A percentile compares a stretch with the other conserved stretches of the same genome.
These are phyloP conservation scores for Machimus atricapillus DNA, from an alignment of 2,888 invertebrate species.

Conservation along the genomic window DNA sequence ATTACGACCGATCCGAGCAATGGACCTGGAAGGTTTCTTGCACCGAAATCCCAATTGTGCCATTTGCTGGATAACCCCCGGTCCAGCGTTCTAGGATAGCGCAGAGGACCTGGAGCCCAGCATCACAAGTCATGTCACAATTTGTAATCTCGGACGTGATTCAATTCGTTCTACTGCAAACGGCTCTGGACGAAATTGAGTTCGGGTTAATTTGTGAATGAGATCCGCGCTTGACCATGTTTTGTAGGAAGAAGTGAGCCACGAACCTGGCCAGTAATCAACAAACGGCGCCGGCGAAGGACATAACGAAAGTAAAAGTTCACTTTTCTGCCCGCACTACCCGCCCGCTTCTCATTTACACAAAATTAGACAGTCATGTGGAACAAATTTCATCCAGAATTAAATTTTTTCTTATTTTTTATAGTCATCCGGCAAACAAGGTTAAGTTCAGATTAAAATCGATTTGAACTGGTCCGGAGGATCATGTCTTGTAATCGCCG, in stretches of 20 bases:
- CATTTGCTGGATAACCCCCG: neutral
- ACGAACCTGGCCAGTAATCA: slow-evolving; percentile 22
- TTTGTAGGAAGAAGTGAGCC: slow-evolving; percentile 12
- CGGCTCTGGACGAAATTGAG: slow-evolving; percentile 33
- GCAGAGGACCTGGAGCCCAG: neutral
- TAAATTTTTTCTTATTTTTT: neutral
- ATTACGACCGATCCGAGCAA: neutral
- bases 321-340: neutral
- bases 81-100: neutral
- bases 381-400: slow-evolving; percentile 15
- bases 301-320: slow-evolving; percentile 26
- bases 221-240: slow-evolving; percentile 7
- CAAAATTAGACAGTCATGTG: slow-evolving; percentile 31
- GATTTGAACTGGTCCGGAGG: slow-evolving; percentile 1
- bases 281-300: slow-evolving; percentile 32
- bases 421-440: neutral
- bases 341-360: neutral
- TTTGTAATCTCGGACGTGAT: slow-evolving; percentile 46
- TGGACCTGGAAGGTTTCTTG: slow-evolving; percentile 1
- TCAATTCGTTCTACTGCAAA: slow-evolving; percentile 44
- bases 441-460: neutral
- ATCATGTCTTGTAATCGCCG: neutral
- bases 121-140: slow-evolving; percentile 34
- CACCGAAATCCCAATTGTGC: neutral
- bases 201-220: slow-evolving; percentile 39